Conservation (phyloP, 2,888 invertebrate species). For the Diloba caeruleocephala region DNA sequence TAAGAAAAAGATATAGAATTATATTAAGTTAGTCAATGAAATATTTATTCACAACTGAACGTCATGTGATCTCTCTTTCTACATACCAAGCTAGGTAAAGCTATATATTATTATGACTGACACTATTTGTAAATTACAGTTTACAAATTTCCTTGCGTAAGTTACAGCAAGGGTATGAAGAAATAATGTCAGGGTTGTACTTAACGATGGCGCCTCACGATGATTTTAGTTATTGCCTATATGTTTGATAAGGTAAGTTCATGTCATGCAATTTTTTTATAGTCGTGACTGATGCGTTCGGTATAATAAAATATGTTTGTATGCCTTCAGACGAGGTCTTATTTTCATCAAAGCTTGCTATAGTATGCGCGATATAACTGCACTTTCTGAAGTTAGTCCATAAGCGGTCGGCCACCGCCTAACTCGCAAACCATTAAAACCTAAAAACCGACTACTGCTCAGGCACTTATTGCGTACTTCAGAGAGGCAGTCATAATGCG, state of each 20-base stretch:
- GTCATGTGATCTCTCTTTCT: not conserved
- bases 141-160: not conserved
- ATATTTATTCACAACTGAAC: conserved; percentile 12
- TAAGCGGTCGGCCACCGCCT: no score
- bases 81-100: not conserved
- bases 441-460: no score
- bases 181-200: not conserved
- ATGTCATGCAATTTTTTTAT: not conserved
- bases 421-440: no score
- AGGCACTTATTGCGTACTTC: no score
- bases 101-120: not conserved
- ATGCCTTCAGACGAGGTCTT: not conserved
- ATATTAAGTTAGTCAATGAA: conserved; percentile 20
- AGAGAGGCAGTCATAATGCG: no score
- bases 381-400: no score
- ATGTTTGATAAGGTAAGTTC: conserved; percentile 4
- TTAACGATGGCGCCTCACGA: not conserved
- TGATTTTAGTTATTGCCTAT: not conserved
- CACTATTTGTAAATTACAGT: not conserved
- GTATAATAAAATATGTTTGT: no score
- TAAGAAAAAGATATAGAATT: conserved; percentile 16
- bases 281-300: conserved; percentile 11
- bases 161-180: not conserved
- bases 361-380: no score
- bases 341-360: no score